Evolutionary conservation across 2,888 invertebrate genomes (phyloP).

Genomic region (Phengaris alcon): DNA sequence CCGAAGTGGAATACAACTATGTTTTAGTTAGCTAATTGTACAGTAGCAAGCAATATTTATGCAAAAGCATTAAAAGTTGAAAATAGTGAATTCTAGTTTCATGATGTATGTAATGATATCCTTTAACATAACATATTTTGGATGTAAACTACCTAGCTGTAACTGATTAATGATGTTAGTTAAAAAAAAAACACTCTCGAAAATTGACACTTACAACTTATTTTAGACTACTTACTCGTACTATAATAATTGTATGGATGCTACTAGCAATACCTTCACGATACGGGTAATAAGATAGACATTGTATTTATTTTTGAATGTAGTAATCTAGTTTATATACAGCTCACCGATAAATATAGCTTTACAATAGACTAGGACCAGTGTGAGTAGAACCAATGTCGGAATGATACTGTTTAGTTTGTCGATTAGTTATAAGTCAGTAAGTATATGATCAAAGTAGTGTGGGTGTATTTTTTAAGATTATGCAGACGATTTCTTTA

Average conservation of each 20-base stretch:
- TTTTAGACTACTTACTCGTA: not conserved
- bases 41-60: not conserved
- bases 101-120: no score
- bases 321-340: conserved; percentile 19
- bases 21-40: not conserved
- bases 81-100: not conserved
- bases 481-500: not conserved
- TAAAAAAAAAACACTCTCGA: no score
- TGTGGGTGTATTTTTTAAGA: not conserved
- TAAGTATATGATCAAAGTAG: not conserved
- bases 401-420: not conserved
- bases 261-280: conserved; percentile 32
- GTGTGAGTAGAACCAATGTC: conserved; percentile 8
- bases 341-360: conserved; percentile 39
- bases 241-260: not conserved
- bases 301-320: conserved; percentile 30
- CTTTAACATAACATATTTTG: no score
- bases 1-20: not conserved
- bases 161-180: no score
- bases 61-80: not conserved
- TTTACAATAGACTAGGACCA: conserved; percentile 35
- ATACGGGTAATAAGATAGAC: conserved; percentile 41
- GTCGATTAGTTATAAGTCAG: not conserved
- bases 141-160: no score
- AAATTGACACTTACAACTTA: no score